A percentile compares a stretch with the other conserved stretches of the same genome.
phyloP scores from a whole-genome alignment of 2,888 invertebrate genomes.

The Harpalus rubripes region DNA sequence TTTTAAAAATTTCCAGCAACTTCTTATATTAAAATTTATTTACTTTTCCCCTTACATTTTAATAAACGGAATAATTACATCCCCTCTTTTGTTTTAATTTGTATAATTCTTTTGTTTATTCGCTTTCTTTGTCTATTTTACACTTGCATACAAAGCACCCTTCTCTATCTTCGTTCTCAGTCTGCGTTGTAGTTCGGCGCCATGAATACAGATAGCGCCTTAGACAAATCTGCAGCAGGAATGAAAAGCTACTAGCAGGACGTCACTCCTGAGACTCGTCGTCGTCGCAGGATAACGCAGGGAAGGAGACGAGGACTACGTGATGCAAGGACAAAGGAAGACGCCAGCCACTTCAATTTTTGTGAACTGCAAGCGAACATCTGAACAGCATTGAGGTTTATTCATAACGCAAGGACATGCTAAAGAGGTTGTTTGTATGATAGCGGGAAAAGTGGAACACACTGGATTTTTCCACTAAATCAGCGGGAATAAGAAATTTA shows the following conservation, averaged over 20 bases:
- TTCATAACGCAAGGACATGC: slow-evolving; percentile 18
- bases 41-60: neutral
- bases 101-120: neutral
- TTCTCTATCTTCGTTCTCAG: neutral
- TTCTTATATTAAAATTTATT: slow-evolving; percentile 2
- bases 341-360: slow-evolving; percentile 33
- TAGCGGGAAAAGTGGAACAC: neutral
- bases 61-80: neutral
- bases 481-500: neutral
- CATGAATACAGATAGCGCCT: slow-evolving; percentile 73
- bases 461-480: neutral
- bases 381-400: slow-evolving; percentile 18
- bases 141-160: neutral
- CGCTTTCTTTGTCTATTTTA: neutral
- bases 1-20: slow-evolving; percentile 2
- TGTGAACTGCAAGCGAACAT: slow-evolving; percentile 35
- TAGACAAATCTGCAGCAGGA: slow-evolving; percentile 72
- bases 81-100: slow-evolving; percentile 6
- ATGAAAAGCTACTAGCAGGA: slow-evolving; percentile 71
- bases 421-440: neutral
- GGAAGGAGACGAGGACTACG: slow-evolving; percentile 11
- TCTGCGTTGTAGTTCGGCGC: slow-evolving; percentile 67
- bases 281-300: neutral
- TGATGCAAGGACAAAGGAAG: slow-evolving; percentile 40
- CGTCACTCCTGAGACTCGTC: slow-evolving; percentile 64